Percentiles rank a stretch among this genome's conserved stretches.
Evolutionary conservation across 2,888 invertebrate genomes (phyloP).

Genomic region (Papilio gigon): DNA sequence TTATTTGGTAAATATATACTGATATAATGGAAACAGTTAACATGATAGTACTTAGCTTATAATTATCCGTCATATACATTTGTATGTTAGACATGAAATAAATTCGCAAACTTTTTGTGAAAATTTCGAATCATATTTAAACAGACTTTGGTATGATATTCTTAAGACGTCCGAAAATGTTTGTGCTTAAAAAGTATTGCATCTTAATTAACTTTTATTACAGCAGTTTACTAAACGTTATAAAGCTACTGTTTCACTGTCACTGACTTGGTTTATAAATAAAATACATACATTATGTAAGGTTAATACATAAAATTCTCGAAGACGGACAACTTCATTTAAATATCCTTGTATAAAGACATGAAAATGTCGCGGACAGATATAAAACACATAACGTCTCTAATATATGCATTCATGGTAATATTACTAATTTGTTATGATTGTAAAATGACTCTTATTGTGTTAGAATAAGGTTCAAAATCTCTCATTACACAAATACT

Average conservation of each 20-base stretch:
- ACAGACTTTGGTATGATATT: too few species aligned
- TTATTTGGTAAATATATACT: neutral
- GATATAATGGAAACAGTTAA: neutral
- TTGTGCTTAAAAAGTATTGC: too few species aligned
- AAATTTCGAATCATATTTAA: too few species aligned
- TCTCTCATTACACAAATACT: neutral
- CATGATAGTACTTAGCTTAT: too few species aligned
- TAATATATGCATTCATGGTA: constrained; percentile 45
- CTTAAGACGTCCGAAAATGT: too few species aligned
- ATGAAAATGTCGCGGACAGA: constrained; percentile 48
- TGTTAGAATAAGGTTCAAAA: constrained; percentile 39
- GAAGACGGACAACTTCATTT: constrained; percentile 36
- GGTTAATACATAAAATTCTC: constrained; percentile 22
- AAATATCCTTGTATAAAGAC: constrained; percentile 47
- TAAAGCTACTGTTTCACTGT: too few species aligned
- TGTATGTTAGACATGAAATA: too few species aligned
- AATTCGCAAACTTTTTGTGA: too few species aligned
- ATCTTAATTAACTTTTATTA: too few species aligned
- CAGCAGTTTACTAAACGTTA: too few species aligned
- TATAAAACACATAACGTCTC: constrained; percentile 48
- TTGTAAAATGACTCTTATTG: constrained; percentile 35
- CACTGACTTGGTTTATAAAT: too few species aligned
- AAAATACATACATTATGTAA: constrained; percentile 7
- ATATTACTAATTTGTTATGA: neutral
- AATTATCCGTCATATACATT: too few species aligned